These are phyloP conservation scores for Leptinotarsa undecemlineata DNA, from an alignment of 1,140 invertebrate genomes.

Conservation along the genomic window DNA sequence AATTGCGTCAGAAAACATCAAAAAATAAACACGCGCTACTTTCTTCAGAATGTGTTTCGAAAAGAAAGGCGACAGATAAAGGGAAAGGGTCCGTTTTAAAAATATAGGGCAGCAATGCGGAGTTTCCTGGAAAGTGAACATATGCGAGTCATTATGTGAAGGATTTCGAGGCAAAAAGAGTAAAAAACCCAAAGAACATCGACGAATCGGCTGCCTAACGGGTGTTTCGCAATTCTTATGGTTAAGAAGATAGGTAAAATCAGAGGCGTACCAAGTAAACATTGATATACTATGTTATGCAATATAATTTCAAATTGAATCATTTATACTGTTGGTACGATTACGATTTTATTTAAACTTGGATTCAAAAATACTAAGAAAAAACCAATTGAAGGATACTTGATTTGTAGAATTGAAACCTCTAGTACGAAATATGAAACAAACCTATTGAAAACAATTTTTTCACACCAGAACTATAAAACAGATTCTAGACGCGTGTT, in stretches of 20 bases:
- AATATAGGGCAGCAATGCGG: conserved; percentile 27
- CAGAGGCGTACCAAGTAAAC: neutral
- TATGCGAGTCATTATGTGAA: conserved; percentile 31
- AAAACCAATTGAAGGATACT: too few species aligned
- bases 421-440: too few species aligned
- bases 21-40: neutral
- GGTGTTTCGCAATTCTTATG: conserved; percentile 30
- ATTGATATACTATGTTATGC: too few species aligned
- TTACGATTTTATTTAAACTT: too few species aligned
- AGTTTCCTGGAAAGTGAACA: conserved; percentile 28
- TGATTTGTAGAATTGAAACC: too few species aligned
- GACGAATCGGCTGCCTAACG: conserved; percentile 24
- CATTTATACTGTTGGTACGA: too few species aligned
- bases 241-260: conserved; percentile 16
- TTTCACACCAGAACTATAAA: too few species aligned
- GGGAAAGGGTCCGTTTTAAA: conserved; percentile 2
- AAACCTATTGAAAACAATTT: too few species aligned
- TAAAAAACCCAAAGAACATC: conserved; percentile 26
- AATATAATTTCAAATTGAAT: too few species aligned
- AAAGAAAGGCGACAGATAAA: neutral
- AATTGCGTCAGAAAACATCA: neutral
- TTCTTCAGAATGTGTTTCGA: neutral
- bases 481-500: too few species aligned
- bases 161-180: conserved; percentile 25
- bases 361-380: too few species aligned